Conservation (phyloP, 2,113 vertebrate genomes). For the Chionis minor region DNA sequence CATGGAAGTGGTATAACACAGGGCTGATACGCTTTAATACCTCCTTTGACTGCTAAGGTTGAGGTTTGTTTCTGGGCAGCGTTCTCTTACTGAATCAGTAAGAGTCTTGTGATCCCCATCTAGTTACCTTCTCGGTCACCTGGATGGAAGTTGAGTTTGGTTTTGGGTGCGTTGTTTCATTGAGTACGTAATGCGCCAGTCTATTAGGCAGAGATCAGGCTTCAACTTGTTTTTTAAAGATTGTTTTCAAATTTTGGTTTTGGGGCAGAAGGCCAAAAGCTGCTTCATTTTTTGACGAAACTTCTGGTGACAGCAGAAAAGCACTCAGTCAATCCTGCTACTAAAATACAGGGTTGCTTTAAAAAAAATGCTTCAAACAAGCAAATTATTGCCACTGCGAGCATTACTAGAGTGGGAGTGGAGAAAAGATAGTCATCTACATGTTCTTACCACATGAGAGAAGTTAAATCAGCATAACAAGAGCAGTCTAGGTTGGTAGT, state of each 20-base stretch:
- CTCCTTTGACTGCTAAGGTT: neutral
- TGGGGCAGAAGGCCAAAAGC: neutral
- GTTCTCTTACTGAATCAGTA: neutral
- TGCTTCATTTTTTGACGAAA: neutral
- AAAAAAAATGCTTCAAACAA: neutral
- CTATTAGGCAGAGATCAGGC: neutral
- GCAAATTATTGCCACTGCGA: neutral
- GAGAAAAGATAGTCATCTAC: conserved; percentile 37
- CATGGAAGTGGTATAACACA: neutral
- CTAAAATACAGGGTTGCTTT: neutral
- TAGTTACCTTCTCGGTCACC: neutral
- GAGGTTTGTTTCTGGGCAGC: neutral
- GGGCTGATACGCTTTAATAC: neutral
- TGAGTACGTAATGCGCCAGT: neutral
- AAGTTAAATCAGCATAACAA: conserved; percentile 35
- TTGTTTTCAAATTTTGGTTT: neutral
- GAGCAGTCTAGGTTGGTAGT: neutral
- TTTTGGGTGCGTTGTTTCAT: neutral
- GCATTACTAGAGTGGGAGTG: conserved; percentile 37
- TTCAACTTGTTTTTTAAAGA: neutral
- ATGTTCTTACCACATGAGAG: conserved; percentile 26
- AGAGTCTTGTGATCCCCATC: neutral
- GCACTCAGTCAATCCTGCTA: neutral
- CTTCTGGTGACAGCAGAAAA: neutral
- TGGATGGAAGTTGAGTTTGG: neutral